Evolutionary conservation across 1,140 invertebrate species (phyloP), one percentile per base, ranked within the genome.

Genomic region (Bradynema listronoti): DNA sequence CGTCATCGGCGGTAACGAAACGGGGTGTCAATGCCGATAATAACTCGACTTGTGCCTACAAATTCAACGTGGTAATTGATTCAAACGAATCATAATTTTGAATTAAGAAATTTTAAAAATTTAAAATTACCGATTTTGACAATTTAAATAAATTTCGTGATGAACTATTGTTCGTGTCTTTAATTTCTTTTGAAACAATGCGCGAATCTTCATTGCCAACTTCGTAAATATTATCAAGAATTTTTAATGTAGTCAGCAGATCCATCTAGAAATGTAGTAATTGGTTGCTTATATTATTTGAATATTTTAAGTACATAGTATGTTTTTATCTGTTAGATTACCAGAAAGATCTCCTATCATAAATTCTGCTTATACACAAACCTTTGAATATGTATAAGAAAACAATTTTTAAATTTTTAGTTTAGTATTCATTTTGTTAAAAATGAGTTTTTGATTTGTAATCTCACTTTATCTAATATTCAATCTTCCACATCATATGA

Each of bases 181-280:
- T 54, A 16, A 19, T 24, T 53, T 33, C n/a, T 57, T 46, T 29
- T 56, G 50, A 9, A 42, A 49, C 29, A 27, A 25, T n/a, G 56
- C 41, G 49, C 27, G 4, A 45, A 27, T 27, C 22, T 27, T 25
- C 25, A 11, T 25, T 56, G 36, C n/a, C 24, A n/a, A 39, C 41
- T 34, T 63, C 61, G 33, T 54, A 65, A 2, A 63, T 33, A 19
- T 54, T 39, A 25, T 63, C 61, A 43, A 66, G 14, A 30, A 63
- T 63, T 47, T 63, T 63, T 45, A 63, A 30, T 45, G 45, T 63
- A 22, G 61, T 51, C 34, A 63, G 24, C 39, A 63, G 34, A 27
- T 63, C 61, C 58, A 63, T 65, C 61, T 63, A 53, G 22, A 52
- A 39, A 14, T 19, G 11, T 49, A 39, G 19, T 39, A 11, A 39